Evolutionary conservation across 2,113 vertebrate genomes (phyloP).

Genomic region (Leucoraja erinaceus): DNA sequence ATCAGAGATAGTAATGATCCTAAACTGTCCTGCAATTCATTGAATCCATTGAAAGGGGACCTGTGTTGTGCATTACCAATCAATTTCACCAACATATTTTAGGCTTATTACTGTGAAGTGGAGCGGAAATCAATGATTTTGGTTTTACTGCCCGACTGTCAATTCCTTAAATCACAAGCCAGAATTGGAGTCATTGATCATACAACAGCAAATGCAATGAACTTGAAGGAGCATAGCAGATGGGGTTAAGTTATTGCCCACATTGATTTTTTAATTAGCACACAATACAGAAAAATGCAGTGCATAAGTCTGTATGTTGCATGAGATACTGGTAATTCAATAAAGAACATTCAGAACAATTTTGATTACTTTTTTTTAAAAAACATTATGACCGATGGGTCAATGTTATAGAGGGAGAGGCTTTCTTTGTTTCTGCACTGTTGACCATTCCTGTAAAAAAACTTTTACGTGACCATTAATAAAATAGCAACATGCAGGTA

Average conservation of each 20-base stretch:
- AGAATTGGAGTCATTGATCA: not conserved
- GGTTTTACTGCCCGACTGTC: not conserved
- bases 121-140: not conserved
- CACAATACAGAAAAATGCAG: not conserved
- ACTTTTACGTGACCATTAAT: not conserved
- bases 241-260: not conserved
- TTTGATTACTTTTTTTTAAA: not conserved
- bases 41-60: not conserved
- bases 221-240: not conserved
- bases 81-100: not conserved
- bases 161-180: slow-evolving; percentile 1
- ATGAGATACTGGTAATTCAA: not conserved
- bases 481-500: no score
- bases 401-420: not conserved
- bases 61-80: not conserved
- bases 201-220: not conserved
- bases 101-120: not conserved
- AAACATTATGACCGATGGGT: not conserved
- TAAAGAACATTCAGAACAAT: not conserved
- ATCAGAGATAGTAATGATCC: not conserved
- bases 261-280: not conserved
- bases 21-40: not conserved
- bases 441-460: not conserved
- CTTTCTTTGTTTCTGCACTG: not conserved
- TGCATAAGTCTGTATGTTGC: not conserved